Evolutionary conservation across 1,140 invertebrate genomes (phyloP), one percentile per base, ranked within the genome.

Genomic region (Drosophila ironensis): DNA sequence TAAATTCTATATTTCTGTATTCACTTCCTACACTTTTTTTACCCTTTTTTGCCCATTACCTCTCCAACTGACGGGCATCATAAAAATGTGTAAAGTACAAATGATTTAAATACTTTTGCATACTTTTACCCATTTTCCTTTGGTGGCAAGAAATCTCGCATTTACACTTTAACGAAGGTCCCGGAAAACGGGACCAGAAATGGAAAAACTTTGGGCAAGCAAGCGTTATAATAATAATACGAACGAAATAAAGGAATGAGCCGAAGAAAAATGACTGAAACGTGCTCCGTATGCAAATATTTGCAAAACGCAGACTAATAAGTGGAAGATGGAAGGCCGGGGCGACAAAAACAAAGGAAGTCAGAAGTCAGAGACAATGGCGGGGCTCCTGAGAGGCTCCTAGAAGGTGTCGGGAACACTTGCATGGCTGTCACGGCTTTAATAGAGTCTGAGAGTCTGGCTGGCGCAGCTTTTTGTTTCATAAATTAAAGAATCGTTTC

Each of bases 241-340:
- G 71, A 67, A 67, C 45, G 53, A 51, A 81, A 81, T 75, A 68
- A 81, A 75, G 42, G 51, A 70, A 67, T 40, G 64, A 68, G 67
- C 64, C 44, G 33, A 63, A 74, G 78, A 86, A 86, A 74, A 84
- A 86, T 84, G 70, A 63, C 80, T 44, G 66, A 76, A 67, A 88
- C 84, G 84, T 88, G 84, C 68, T 59, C 71, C 64, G 74, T 88
- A 88, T 88, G 84, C 78, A 88, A 88, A 88, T 88, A 76, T 88
- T 84, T 88, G 56, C 71, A 78, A 72, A 84, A 68, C 67, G 64
- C 45, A 72, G 67, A 88, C 84, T 88, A 88, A 87, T 88, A 87
- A 87, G 73, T 82, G 61, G 63, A 71, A 50, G n/a, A n/a, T 7
- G 52, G 11, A 69, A 50, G 46, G 45, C 44, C 30, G 25, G n/a